phyloP scores from a whole-genome alignment of 2,797 vertebrate species.

The Eulemur rubriventer region DNA sequence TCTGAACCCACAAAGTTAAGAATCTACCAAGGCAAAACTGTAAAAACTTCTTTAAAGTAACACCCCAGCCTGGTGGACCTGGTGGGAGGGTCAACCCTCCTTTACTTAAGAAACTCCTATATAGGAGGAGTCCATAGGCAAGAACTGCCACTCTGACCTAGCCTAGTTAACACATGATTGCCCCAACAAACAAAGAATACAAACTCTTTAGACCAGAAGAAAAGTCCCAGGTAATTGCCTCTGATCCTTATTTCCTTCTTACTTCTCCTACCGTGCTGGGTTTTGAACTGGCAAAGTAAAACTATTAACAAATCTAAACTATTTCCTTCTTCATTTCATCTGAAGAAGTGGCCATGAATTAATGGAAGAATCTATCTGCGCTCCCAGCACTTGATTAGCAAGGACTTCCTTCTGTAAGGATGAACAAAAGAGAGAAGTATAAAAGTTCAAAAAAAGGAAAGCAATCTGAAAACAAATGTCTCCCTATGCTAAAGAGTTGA shows the following conservation, averaged over 20 bases:
- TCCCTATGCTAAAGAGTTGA: not conserved
- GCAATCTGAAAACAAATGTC: not conserved
- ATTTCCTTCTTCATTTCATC: not conserved
- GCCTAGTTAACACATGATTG: not conserved
- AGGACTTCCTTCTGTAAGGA: not conserved
- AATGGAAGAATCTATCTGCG: not conserved
- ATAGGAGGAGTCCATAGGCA: no score
- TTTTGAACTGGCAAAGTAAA: constrained; percentile 2
- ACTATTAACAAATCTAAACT: not conserved
- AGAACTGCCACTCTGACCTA: not conserved
- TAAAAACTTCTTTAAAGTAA: not conserved
- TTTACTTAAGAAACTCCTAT: not conserved
- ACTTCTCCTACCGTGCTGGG: not conserved
- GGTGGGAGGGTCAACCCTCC: not conserved
- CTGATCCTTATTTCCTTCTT: not conserved
- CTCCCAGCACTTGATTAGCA: not conserved
- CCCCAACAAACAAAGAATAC: not conserved
- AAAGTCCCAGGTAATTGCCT: not conserved
- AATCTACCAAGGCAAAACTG: not conserved
- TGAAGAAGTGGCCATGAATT: not conserved
- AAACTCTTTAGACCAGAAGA: not conserved
- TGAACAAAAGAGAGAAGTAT: not conserved
- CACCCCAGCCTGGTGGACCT: not conserved
- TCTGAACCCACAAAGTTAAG: not conserved
- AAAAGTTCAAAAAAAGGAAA: not conserved